phyloP scores from a whole-genome alignment of 2,888 invertebrate species.

The Eupithecia inturbata region DNA sequence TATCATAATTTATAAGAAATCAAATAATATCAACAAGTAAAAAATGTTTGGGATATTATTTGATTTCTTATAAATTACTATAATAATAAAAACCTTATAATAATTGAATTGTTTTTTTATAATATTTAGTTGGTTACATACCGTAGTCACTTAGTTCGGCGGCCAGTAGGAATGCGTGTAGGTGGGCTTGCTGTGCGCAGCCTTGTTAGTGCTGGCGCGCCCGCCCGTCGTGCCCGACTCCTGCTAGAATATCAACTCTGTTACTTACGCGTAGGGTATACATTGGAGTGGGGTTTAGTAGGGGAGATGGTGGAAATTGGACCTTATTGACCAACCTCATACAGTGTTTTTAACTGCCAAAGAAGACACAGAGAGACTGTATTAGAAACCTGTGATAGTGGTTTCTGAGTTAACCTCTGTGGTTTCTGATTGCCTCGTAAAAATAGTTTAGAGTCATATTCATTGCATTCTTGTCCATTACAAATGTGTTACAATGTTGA shows the following conservation, averaged over 20 bases:
- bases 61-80: no score
- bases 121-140: no score
- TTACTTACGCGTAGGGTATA: not conserved
- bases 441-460: no score
- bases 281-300: not conserved
- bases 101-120: no score
- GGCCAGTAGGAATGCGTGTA: slow-evolving; percentile 87
- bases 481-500: no score
- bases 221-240: slow-evolving; percentile 82
- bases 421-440: no score
- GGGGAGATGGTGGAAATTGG: not conserved
- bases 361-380: not conserved
- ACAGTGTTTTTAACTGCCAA: not conserved
- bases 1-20: no score
- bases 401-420: not conserved
- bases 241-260: slow-evolving; percentile 58
- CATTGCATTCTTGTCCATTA: no score
- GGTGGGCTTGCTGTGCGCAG: slow-evolving; percentile 85
- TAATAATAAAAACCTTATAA: no score
- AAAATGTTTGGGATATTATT: no score
- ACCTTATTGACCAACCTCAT: not conserved
- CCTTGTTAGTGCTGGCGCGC: slow-evolving; percentile 81
- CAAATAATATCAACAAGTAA: no score
- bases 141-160: slow-evolving; percentile 77
- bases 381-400: not conserved